Evolutionary conservation across 2,797 vertebrate genomes (phyloP).

Genomic region (Perdix hodgsoniae): DNA sequence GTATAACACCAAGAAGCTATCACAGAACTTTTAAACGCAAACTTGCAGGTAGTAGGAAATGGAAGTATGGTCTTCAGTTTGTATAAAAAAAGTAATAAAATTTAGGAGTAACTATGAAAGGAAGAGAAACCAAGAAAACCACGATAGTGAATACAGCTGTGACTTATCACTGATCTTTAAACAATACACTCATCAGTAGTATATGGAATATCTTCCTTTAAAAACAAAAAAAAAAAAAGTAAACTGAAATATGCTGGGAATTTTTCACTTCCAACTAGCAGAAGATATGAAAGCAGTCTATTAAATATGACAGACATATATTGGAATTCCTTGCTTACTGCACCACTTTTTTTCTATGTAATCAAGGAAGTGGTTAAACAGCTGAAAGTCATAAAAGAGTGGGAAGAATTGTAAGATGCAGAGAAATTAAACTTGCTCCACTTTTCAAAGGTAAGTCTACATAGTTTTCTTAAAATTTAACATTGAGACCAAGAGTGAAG

Average conservation of each 20-base stretch:
- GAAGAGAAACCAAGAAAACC: background rate
- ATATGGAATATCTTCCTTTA: background rate
- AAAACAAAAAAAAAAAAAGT: background rate
- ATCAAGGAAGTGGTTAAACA: no score
- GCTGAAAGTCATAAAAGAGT: no score
- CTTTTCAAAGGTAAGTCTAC: no score
- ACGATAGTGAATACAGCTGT: background rate
- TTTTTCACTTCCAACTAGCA: background rate
- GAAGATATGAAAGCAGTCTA: background rate
- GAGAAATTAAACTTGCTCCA: no score
- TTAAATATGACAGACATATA: fast-evolving
- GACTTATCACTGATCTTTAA: background rate
- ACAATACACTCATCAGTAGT: background rate
- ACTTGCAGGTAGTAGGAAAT: fast-evolving
- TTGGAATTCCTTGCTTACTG: background rate
- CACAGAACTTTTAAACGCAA: background rate
- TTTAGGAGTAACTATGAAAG: background rate
- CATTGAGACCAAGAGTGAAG: no score
- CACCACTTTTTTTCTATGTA: no score
- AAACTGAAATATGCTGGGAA: background rate
- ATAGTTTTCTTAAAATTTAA: no score
- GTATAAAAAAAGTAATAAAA: background rate
- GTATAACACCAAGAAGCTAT: background rate
- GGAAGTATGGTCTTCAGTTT: background rate
- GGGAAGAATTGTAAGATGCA: no score